Conservation (phyloP, 2,888 invertebrate genomes). For the Amphimallon solstitiale region DNA sequence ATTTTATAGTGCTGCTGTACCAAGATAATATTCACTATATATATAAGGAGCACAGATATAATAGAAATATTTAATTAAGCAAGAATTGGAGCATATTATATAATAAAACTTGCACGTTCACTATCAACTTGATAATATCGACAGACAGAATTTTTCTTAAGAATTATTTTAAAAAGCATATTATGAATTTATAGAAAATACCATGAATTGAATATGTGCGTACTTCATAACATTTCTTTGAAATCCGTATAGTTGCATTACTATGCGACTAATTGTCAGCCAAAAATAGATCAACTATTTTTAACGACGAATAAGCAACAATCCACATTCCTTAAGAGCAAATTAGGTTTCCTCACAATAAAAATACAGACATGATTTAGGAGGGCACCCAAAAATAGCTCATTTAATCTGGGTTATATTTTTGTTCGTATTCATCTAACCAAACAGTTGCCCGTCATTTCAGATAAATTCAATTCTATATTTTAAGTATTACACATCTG, state of each 20-base stretch:
- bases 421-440: constrained; percentile 37
- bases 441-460: constrained; percentile 35
- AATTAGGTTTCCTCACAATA: constrained; percentile 18
- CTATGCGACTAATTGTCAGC: not conserved
- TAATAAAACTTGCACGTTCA: no score
- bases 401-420: constrained; percentile 40
- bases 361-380: constrained; percentile 20
- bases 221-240: not conserved
- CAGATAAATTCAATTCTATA: constrained; percentile 33
- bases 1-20: no score
- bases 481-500: constrained; percentile 32
- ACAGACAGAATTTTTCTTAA: no score
- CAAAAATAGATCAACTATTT: not conserved
- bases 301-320: not conserved
- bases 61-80: no score
- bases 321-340: constrained; percentile 21
- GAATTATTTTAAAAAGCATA: no score
- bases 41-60: no score
- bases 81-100: no score
- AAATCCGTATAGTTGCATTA: not conserved
- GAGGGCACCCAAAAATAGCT: constrained; percentile 36
- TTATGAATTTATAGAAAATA: no score
- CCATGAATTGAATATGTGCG: no score
- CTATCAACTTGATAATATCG: no score
- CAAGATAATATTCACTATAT: no score